phyloP scores from a whole-genome alignment of 2,888 invertebrate genomes.

The Portevinia maculata region DNA sequence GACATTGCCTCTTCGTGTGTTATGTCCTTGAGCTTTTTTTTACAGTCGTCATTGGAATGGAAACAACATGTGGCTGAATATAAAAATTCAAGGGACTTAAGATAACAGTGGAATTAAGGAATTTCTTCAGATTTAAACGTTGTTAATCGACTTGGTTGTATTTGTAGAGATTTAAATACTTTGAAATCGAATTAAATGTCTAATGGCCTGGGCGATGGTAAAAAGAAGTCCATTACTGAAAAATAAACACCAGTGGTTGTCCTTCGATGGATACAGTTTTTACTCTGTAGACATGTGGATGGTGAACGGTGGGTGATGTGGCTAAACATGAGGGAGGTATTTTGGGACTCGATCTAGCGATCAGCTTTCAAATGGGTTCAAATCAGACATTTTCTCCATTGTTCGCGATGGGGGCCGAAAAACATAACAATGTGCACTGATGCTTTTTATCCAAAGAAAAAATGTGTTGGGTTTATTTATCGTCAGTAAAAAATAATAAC shows the following conservation, averaged over 20 bases:
- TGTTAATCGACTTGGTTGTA: neutral
- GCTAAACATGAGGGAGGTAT: neutral
- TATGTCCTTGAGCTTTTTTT: conserved; percentile 69
- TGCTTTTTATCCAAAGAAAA: too few species aligned
- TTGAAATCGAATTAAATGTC: conserved; percentile 2
- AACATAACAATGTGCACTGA: too few species aligned
- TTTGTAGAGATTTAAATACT: conserved; percentile 4
- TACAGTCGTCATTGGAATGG: conserved; percentile 59
- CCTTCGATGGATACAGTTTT: conserved; percentile 24
- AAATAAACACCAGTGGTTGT: conserved; percentile 45
- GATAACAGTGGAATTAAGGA: conserved; percentile 25
- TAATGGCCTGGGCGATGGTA: neutral
- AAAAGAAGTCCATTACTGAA: conserved; percentile 1
- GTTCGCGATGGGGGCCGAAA: too few species aligned
- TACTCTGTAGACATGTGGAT: neutral
- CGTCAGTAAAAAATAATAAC: too few species aligned
- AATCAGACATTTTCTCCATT: too few species aligned
- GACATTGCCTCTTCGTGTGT: conserved; percentile 23
- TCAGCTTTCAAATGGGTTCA: too few species aligned
- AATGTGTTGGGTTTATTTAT: too few species aligned
- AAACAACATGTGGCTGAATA: conserved; percentile 71
- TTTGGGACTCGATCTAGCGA: too few species aligned
- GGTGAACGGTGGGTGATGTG: conserved; percentile 6
- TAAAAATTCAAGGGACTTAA: conserved; percentile 15
- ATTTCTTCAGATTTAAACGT: conserved; percentile 23